These are phyloP conservation scores for Acrobeloides nanus DNA, from an alignment of 2,888 invertebrate genomes.

Conservation along the genomic window DNA sequence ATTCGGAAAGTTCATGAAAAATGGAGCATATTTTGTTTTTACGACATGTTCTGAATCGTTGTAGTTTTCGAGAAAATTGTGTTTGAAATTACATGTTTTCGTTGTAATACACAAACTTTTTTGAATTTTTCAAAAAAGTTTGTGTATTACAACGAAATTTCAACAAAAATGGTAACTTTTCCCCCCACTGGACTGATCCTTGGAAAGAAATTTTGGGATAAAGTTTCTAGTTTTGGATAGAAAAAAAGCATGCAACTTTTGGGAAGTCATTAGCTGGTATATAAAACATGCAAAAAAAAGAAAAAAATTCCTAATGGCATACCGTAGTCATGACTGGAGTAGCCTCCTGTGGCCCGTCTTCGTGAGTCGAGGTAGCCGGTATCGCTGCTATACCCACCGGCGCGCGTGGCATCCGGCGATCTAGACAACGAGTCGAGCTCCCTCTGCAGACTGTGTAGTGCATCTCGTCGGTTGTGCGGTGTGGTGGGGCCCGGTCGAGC, in stretches of 20 bases:
- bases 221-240: background rate
- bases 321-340: constrained; percentile 50
- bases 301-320: too few relatives aligned
- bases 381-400: constrained; percentile 35
- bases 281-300: constrained; percentile 11
- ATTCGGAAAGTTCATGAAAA: too few relatives aligned
- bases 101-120: too few relatives aligned
- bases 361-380: constrained; percentile 39
- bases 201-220: constrained; percentile 13
- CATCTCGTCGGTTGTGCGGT: constrained; percentile 49
- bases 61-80: too few relatives aligned
- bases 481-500: constrained; percentile 52
- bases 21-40: too few relatives aligned
- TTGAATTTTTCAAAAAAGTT: too few relatives aligned
- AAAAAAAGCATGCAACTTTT: constrained; percentile 5
- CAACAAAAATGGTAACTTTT: too few relatives aligned
- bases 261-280: background rate
- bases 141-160: too few relatives aligned
- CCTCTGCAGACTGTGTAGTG: constrained; percentile 50
- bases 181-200: too few relatives aligned
- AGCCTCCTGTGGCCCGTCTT: constrained; percentile 25
- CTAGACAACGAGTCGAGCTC: constrained; percentile 51
- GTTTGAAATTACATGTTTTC: too few relatives aligned
- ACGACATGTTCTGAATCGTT: too few relatives aligned
- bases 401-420: constrained; percentile 31